phyloP scores from a whole-genome alignment of 1,140 invertebrate species.

The Tetramorium alpestre region DNA sequence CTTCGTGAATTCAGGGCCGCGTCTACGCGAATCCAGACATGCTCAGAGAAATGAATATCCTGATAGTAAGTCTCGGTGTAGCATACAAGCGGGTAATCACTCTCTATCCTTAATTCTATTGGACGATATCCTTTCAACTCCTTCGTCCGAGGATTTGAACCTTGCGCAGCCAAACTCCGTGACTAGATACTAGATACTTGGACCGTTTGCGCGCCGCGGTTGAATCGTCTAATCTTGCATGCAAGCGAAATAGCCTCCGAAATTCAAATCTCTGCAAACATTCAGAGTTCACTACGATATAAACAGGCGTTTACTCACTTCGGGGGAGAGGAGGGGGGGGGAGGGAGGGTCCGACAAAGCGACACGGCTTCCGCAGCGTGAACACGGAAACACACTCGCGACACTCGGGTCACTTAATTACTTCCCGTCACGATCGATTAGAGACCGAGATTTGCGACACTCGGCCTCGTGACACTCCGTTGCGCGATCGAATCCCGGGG shows the following conservation, averaged over 20 bases:
- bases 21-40: not conserved
- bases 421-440: slow-evolving; percentile 1
- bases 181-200: not conserved
- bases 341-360: not conserved
- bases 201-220: not conserved
- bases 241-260: not conserved
- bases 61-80: slow-evolving; percentile 46
- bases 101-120: not conserved
- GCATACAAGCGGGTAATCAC: not conserved
- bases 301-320: not conserved
- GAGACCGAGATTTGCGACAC: not conserved
- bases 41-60: slow-evolving; percentile 44
- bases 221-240: not conserved
- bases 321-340: too few species aligned
- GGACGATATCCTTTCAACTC: not conserved
- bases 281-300: not conserved
- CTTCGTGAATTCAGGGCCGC: not conserved
- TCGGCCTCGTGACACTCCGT: not conserved
- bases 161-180: not conserved
- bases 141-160: not conserved
- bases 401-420: not conserved
- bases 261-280: not conserved
- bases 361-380: not conserved
- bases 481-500: slow-evolving; percentile 7
- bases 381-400: not conserved